A percentile compares a stretch with the other conserved stretches of the same genome.
These are phyloP conservation scores for Papilio dardanus DNA, from an alignment of 1,140 invertebrate genomes.

Conservation along the genomic window DNA sequence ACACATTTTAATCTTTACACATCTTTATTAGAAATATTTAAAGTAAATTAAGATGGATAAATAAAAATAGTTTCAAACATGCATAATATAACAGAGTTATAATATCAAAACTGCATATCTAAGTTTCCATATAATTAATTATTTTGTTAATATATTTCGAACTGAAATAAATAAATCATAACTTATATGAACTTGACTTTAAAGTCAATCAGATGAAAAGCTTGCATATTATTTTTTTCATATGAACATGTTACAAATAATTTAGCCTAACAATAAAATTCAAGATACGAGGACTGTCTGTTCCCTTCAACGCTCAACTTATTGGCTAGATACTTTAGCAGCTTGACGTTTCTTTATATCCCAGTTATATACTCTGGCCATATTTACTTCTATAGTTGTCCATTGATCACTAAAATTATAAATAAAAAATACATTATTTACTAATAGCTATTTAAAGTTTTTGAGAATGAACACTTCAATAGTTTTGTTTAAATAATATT, in stretches of 20 bases:
- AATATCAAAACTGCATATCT: conserved; percentile 7
- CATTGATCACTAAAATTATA: conserved; percentile 93
- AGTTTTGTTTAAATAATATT: no score
- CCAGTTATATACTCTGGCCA: conserved; percentile 98
- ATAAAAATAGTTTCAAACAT: conserved; percentile 1
- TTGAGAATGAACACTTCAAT: no score
- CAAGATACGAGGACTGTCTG: neutral
- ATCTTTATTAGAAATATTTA: conserved; percentile 13
- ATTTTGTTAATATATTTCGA: neutral
- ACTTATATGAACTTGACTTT: neutral
- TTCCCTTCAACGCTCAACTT: conserved; percentile 14
- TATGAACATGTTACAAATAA: conserved; percentile 29
- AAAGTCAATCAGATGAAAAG: neutral
- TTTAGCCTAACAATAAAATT: conserved; percentile 33
- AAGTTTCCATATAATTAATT: neutral
- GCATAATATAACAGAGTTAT: conserved; percentile 10
- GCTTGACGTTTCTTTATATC: conserved; percentile 94
- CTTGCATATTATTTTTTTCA: conserved; percentile 2
- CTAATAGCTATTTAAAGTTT: no score
- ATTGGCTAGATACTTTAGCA: conserved; percentile 67
- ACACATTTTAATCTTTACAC: neutral
- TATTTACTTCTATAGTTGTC: conserved; percentile 99
- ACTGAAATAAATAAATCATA: conserved; percentile 4
- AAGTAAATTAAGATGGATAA: conserved; percentile 1
- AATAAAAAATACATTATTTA: conserved; percentile 37